Conservation (phyloP, 2,113 vertebrate species). For the Chaenocephalus aceratus region DNA sequence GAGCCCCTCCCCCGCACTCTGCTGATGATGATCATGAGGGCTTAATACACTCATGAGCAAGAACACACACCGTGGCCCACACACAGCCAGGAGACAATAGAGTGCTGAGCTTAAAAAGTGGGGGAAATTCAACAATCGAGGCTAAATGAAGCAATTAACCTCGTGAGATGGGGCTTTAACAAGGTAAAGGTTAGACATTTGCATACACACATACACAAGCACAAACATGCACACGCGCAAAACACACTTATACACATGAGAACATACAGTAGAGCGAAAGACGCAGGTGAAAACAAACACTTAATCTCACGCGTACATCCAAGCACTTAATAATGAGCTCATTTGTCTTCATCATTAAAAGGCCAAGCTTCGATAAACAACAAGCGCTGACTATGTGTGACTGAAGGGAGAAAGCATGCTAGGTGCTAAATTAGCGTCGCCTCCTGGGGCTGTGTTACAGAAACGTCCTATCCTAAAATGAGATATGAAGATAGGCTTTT, state of each 20-base stretch:
- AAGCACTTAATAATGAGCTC: slow-evolving; percentile 69
- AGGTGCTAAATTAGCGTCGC: slow-evolving; percentile 36
- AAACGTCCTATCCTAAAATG: too few species aligned
- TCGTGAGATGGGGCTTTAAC: slow-evolving; percentile 51
- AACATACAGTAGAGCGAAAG: background rate
- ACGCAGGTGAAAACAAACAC: background rate
- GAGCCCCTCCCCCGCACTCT: slow-evolving; percentile 18
- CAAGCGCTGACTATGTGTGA: slow-evolving; percentile 25
- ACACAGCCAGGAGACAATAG: slow-evolving; percentile 13
- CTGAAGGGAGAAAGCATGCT: slow-evolving; percentile 32
- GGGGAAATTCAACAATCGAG: slow-evolving; percentile 29
- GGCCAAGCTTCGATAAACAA: slow-evolving; percentile 58
- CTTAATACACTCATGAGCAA: slow-evolving; percentile 14
- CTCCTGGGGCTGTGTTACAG: background rate
- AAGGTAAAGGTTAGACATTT: slow-evolving; percentile 63
- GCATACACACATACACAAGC: slow-evolving; percentile 7
- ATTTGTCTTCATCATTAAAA: slow-evolving; percentile 77
- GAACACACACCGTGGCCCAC: background rate
- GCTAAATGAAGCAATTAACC: slow-evolving; percentile 72
- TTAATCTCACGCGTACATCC: slow-evolving; percentile 9
- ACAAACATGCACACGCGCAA: background rate
- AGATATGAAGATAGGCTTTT: too few species aligned
- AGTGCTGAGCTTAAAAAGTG: slow-evolving; percentile 29
- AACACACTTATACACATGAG: background rate
- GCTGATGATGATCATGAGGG: slow-evolving; percentile 24